Conservation (phyloP, 1,140 invertebrate genomes). For the Spodoptera frugiperda region DNA sequence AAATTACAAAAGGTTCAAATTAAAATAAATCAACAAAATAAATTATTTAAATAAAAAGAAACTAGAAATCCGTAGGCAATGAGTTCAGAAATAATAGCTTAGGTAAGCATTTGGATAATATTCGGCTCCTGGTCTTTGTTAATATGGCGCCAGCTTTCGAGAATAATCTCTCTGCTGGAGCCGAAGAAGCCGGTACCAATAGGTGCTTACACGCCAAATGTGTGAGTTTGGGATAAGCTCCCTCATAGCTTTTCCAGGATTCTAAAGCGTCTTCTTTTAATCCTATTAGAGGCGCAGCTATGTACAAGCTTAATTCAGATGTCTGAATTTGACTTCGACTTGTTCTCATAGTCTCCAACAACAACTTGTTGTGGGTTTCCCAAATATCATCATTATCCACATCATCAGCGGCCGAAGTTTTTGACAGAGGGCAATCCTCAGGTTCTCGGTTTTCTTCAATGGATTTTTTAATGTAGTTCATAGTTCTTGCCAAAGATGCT, state of each 20-base stretch:
- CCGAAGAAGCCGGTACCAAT: slow-evolving; percentile 13
- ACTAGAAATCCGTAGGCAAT: slow-evolving; percentile 24
- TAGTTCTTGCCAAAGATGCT: slow-evolving; percentile 56
- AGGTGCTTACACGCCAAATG: slow-evolving; percentile 44
- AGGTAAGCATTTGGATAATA: slow-evolving; percentile 51
- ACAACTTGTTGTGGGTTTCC: slow-evolving; percentile 52
- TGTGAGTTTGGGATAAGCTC: slow-evolving; percentile 14
- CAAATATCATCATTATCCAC: slow-evolving; percentile 52
- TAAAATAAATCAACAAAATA: slow-evolving; percentile 8
- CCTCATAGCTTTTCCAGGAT: slow-evolving; percentile 14
- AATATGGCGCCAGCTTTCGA: slow-evolving; percentile 33
- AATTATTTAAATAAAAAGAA: slow-evolving; percentile 4
- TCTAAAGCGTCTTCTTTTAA: slow-evolving; percentile 17
- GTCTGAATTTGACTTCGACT: slow-evolving; percentile 45
- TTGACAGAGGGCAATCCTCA: slow-evolving; percentile 51
- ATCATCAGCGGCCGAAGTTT: slow-evolving; percentile 48
- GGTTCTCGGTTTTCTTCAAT: slow-evolving; percentile 53
- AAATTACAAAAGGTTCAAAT: no score
- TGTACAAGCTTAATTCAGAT: neutral
- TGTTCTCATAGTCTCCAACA: slow-evolving; percentile 48
- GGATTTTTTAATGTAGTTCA: slow-evolving; percentile 51
- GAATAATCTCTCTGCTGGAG: slow-evolving; percentile 6
- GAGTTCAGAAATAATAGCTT: slow-evolving; percentile 50
- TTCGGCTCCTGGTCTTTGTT: slow-evolving; percentile 46
- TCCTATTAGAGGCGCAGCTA: slow-evolving; percentile 1